Percentiles rank a stretch among this genome's conserved stretches.
phyloP scores from a whole-genome alignment of 2,797 vertebrate species.

The Pogoniulus pusillus region DNA sequence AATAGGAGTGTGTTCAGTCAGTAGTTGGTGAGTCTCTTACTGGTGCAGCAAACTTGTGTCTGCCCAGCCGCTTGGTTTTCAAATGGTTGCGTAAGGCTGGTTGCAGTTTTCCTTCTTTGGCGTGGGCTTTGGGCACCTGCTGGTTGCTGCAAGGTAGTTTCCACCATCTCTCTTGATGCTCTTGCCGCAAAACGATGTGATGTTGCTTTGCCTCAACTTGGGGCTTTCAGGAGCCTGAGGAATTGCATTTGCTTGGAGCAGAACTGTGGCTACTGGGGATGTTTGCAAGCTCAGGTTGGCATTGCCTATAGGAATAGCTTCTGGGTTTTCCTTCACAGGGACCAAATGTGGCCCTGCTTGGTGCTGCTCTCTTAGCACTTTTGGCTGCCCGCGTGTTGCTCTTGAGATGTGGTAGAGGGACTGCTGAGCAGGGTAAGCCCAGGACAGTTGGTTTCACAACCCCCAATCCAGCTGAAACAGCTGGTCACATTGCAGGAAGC shows the following conservation, averaged over 20 bases:
- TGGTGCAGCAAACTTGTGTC: not conserved
- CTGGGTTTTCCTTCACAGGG: not conserved
- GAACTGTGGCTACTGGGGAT: fast-evolving
- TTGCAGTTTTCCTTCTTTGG: not conserved
- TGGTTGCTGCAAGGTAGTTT: not conserved
- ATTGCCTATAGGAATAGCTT: not conserved
- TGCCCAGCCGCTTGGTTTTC: not conserved
- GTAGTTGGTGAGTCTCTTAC: not conserved
- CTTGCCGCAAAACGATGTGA: fast-evolving
- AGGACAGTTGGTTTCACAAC: not conserved
- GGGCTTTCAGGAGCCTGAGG: not conserved
- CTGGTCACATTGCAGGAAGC: not conserved
- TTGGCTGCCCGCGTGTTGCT: fast-evolving
- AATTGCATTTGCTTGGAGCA: not conserved
- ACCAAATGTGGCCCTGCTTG: not conserved
- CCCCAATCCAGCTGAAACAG: not conserved
- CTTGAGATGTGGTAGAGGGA: not conserved
- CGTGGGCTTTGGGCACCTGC: not conserved
- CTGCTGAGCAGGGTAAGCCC: not conserved
- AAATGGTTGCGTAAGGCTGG: fast-evolving
- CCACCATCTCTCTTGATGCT: not conserved
- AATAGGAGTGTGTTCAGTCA: fast-evolving
- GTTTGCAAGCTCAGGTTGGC: fast-evolving
- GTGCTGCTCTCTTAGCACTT: not conserved
- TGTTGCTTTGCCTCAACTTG: fast-evolving